Evolutionary conservation across 2,113 vertebrate genomes (phyloP), one percentile per base, ranked within the genome.

Genomic region (Seriola quinqueradiata): DNA sequence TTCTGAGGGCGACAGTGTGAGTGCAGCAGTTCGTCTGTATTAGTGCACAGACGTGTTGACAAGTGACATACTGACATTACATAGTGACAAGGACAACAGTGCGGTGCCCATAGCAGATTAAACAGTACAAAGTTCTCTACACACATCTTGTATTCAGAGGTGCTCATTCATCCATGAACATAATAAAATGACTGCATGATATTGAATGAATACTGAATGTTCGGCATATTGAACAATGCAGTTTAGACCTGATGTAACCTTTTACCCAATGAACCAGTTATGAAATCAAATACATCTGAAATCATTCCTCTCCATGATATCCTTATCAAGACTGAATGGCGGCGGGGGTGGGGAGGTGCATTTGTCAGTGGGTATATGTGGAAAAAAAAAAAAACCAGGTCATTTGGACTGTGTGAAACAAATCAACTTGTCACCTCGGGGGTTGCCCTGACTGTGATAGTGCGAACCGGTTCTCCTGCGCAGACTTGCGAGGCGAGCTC

Each of bases 341-440:
- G 8, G 40, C 8, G 40, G 8, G 7, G 8, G 40, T 64, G 36
- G 5, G 11, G 14, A 59, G 46, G 9, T 5, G 52, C 48, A 14
- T 83, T 77, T 34, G 46, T 65, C 46, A 25, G 67, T 16, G 57
- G 2, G 4, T 67, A 10, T 59, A 61, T 63, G 54, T 48, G 44
- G 70, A 76, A 54, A 50, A 76, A 79, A 66, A 72, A 67, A 9
- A 79, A 66, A 72, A 67, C 10, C 72, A 73, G 82, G 87, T 81
- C 84, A 90, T 81, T 90, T 65, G 21, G 70, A 64, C 81, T 81
- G 74, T 84, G 75, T 81, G 82, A 89, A 90, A 82, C 87, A 90
- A 89, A 90, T 90, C 88, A 90, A 69, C n/a, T 71, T 76, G 89
- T 91, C 89, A 76, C 90, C 84, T 84, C 63, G 0, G 89, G 88